Evolutionary conservation across 2,113 vertebrate genomes (phyloP).

Genomic region (Ranitomeya imitator): DNA sequence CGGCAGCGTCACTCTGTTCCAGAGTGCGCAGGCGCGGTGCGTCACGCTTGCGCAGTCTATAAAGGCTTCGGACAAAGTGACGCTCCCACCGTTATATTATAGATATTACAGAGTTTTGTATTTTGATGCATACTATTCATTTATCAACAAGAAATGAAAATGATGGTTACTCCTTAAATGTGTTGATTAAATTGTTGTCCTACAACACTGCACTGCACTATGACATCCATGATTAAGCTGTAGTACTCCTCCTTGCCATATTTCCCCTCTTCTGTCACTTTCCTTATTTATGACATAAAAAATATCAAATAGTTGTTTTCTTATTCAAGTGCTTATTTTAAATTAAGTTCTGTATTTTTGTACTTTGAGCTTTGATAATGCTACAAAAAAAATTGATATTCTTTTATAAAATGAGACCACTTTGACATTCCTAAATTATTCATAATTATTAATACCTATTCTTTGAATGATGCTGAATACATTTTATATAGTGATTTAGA

Average conservation of each 20-base stretch:
- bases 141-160: no score
- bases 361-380: neutral
- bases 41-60: no score
- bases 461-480: conserved; percentile 22
- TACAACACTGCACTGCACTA: no score
- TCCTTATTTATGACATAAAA: neutral
- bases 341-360: neutral
- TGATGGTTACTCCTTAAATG: no score
- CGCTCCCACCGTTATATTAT: no score
- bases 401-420: neutral
- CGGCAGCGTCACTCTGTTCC: no score
- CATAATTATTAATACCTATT: conserved; percentile 35
- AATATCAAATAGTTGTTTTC: neutral
- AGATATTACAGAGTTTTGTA: no score
- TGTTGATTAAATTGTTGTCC: no score
- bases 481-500: conserved; percentile 48
- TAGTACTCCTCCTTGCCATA: neutral
- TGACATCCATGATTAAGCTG: no score
- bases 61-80: no score
- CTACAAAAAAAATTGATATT: neutral
- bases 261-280: neutral
- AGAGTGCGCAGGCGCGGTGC: no score
- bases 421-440: neutral
- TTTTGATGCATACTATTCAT: no score
- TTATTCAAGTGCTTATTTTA: neutral